Conservation (phyloP, 2,797 vertebrate genomes). For the Danionella dracula region DNA sequence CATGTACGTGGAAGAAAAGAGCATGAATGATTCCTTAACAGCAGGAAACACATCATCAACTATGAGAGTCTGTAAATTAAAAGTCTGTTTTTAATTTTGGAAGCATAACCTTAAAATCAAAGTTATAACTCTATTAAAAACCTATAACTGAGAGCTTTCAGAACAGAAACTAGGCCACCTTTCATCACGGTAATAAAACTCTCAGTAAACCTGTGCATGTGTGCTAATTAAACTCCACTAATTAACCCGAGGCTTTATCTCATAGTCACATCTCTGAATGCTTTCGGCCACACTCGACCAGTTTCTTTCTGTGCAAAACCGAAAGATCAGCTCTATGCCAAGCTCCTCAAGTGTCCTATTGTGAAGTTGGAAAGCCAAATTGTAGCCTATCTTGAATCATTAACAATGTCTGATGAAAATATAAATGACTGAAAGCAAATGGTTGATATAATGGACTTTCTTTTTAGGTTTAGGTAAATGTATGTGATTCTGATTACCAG, state of each 20-base stretch:
- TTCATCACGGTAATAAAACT: constrained; percentile 9
- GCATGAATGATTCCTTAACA: too few relatives aligned
- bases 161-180: background rate
- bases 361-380: constrained; percentile 24
- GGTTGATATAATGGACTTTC: too few relatives aligned
- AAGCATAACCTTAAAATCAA: background rate
- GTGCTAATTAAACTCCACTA: constrained; percentile 20
- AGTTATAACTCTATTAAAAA: too few relatives aligned
- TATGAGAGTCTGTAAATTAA: background rate
- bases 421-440: background rate
- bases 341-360: constrained; percentile 24
- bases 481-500: too few relatives aligned
- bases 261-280: constrained; percentile 23
- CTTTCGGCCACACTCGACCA: constrained; percentile 29
- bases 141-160: background rate
- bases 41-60: background rate
- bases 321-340: constrained; percentile 9
- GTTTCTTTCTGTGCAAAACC: constrained; percentile 6
- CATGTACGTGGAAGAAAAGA: too few relatives aligned
- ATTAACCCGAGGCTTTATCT: constrained; percentile 16
- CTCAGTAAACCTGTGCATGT: constrained; percentile 12
- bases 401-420: constrained; percentile 13
- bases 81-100: background rate
- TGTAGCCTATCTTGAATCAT: constrained; percentile 17
- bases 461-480: too few relatives aligned